These are phyloP conservation scores for Belonocnema kinseyi DNA, from an alignment of 1,140 invertebrate genomes.

Conservation along the genomic window DNA sequence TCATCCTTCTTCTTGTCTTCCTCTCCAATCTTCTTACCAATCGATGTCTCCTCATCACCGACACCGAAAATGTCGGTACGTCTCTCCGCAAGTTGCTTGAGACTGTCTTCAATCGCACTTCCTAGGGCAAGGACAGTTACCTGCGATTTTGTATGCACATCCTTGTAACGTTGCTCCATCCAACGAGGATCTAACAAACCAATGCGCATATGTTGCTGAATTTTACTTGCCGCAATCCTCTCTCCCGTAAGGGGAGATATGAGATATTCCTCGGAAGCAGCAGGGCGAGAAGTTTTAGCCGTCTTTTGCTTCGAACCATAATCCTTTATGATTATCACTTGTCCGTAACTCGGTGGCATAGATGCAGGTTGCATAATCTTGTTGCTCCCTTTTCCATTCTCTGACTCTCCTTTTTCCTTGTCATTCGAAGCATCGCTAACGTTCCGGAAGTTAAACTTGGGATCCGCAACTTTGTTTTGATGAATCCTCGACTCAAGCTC, in stretches of 20 bases:
- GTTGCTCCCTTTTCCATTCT: conserved; percentile 73
- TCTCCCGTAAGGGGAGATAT: conserved; percentile 99
- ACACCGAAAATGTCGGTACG: conserved; percentile 99
- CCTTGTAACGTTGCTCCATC: conserved; percentile 96
- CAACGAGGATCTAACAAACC: conserved; percentile 97
- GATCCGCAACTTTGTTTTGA: conserved; percentile 97
- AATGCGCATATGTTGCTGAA: conserved; percentile 98
- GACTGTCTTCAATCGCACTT: conserved; percentile 94
- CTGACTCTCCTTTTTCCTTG: conserved; percentile 75
- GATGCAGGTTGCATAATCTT: conserved; percentile 80
- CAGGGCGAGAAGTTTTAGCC: conserved; percentile 77
- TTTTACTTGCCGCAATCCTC: conserved; percentile 96
- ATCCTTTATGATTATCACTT: conserved; percentile 95
- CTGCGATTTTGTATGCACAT: conserved; percentile 89
- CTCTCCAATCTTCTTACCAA: conserved; percentile 98
- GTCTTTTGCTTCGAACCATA: conserved; percentile 95
- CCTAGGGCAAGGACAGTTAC: conserved; percentile 92
- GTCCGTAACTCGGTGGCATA: conserved; percentile 91
- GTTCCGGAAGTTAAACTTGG: conserved; percentile 99
- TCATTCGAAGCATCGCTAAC: conserved; percentile 94
- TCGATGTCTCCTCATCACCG: conserved; percentile 94
- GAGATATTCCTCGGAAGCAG: conserved; percentile 90
- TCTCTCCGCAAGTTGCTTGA: conserved; percentile 96
- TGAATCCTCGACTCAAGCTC: conserved; percentile 98
- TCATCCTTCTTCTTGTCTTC: conserved; percentile 92